Evolutionary conservation across 2,113 vertebrate species (phyloP).

Genomic region (Pardalotus punctatus): DNA sequence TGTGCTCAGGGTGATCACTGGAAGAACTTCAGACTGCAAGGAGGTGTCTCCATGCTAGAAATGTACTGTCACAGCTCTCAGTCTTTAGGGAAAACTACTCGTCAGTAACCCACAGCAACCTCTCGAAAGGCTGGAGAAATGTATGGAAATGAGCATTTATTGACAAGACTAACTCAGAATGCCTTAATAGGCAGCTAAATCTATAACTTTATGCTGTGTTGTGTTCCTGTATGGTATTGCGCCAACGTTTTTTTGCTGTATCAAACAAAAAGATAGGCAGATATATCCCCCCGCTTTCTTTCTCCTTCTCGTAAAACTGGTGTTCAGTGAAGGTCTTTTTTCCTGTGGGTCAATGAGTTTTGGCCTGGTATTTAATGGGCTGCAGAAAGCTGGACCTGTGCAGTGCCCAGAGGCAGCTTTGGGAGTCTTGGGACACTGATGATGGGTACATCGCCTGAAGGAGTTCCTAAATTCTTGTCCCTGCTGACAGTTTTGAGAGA

Average conservation of each 20-base stretch:
- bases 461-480: not conserved
- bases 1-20: not conserved
- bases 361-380: not conserved
- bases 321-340: not conserved
- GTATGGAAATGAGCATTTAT: not conserved
- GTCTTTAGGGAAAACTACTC: not conserved
- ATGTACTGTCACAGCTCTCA: no score
- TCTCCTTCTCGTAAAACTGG: not conserved
- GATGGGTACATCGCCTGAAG: fast-evolving
- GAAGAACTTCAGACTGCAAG: not conserved
- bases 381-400: not conserved
- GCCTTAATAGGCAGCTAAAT: not conserved
- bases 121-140: not conserved
- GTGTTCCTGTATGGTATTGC: not conserved
- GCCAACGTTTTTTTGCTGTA: not conserved
- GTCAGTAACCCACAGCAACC: not conserved
- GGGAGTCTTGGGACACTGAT: fast-evolving
- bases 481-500: not conserved
- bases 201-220: fast-evolving
- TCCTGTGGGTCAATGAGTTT: not conserved
- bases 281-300: fast-evolving
- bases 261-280: not conserved
- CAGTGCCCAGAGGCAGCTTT: not conserved
- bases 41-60: not conserved
- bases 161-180: not conserved